phyloP scores from a whole-genome alignment of 2,888 invertebrate species.

The Microctonus brassicae region DNA sequence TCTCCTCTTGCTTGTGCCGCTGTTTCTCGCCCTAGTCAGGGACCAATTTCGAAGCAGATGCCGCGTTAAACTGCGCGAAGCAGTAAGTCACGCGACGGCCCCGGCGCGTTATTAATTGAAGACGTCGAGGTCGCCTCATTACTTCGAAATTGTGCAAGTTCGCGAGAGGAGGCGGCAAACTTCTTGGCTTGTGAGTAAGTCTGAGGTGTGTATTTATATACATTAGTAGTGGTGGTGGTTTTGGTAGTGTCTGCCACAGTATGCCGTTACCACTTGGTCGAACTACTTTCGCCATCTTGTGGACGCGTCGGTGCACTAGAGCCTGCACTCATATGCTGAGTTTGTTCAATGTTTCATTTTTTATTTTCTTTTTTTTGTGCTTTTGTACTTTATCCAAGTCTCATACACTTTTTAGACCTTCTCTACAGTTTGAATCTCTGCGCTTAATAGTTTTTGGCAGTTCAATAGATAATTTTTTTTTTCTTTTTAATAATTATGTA shows the following conservation, averaged over 20 bases:
- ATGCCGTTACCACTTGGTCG: background rate
- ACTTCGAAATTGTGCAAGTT: slow-evolving; percentile 47
- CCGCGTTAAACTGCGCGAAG: slow-evolving; percentile 31
- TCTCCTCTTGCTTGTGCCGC: background rate
- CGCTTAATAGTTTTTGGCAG: background rate
- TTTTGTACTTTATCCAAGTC: background rate
- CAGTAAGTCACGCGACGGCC: slow-evolving; percentile 40
- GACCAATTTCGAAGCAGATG: slow-evolving; percentile 33
- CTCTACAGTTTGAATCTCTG: background rate
- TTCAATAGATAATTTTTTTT: background rate
- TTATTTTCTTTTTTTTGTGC: background rate
- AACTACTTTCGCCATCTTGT: slow-evolving; percentile 3
- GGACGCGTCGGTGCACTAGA: background rate
- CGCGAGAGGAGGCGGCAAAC: slow-evolving; percentile 34
- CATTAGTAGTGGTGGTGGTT: background rate
- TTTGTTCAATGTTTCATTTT: slow-evolving; percentile 1
- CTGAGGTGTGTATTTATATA: background rate
- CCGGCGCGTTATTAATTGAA: slow-evolving; percentile 46
- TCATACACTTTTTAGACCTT: background rate
- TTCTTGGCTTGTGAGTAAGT: slow-evolving; percentile 17
- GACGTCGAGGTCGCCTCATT: slow-evolving; percentile 43
- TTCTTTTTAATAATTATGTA: background rate
- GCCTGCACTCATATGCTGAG: background rate
- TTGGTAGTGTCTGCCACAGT: background rate
- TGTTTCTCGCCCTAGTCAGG: background rate